Conservation (phyloP, 2,113 vertebrate genomes). For the Nesogale talazaci region DNA sequence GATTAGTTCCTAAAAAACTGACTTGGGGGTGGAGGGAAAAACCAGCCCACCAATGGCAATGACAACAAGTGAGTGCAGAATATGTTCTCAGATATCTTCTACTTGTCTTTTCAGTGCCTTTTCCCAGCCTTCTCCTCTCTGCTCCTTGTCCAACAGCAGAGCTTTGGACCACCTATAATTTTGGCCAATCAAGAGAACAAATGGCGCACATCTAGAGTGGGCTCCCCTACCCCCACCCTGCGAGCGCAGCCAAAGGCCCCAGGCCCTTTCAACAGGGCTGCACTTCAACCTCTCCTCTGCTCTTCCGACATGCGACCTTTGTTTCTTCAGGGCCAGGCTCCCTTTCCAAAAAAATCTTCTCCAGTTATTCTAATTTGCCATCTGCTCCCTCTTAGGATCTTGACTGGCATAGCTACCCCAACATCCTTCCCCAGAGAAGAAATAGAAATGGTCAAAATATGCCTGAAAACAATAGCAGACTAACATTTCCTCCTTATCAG, state of each 20-base stretch:
- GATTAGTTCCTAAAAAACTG: no score
- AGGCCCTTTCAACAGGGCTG: background rate
- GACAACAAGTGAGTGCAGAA: background rate
- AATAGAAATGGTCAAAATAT: background rate
- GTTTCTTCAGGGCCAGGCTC: background rate
- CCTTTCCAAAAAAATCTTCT: background rate
- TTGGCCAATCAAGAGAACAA: background rate
- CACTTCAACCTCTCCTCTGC: background rate
- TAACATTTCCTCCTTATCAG: background rate
- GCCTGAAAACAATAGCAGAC: background rate
- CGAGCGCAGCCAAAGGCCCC: background rate
- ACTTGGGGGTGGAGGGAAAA: no score
- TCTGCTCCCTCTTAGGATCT: background rate
- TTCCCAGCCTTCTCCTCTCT: background rate
- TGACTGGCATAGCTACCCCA: background rate
- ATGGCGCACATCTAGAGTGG: background rate
- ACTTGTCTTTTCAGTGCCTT: background rate
- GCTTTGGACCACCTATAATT: background rate
- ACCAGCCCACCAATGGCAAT: no score
- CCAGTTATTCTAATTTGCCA: background rate
- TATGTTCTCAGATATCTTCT: background rate
- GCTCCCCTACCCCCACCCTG: background rate
- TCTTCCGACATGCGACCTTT: background rate
- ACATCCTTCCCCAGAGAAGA: constrained; percentile 20
- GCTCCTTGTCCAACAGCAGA: background rate